Percentiles rank a stretch among this genome's conserved stretches.
Evolutionary conservation across 1,140 invertebrate species (phyloP).

Genomic region (Pseudomyrmex dendroicus): DNA sequence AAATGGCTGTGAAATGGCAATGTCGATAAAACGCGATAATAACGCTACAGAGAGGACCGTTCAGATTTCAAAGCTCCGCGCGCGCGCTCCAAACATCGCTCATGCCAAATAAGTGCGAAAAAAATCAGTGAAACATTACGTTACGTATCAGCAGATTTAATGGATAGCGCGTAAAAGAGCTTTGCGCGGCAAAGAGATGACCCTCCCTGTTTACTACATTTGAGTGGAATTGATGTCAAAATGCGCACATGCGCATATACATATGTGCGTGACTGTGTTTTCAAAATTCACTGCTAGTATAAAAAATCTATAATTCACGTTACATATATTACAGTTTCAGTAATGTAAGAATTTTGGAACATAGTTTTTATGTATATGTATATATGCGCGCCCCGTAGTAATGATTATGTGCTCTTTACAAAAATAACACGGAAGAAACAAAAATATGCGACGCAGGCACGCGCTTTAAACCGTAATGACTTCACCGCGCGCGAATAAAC

Average conservation of each 20-base stretch:
- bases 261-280: background rate
- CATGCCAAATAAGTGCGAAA: background rate
- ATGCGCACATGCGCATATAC: background rate
- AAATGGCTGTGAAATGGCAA: slow-evolving; percentile 9
- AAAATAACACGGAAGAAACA: slow-evolving; percentile 12
- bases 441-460: slow-evolving; percentile 14
- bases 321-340: too few species aligned
- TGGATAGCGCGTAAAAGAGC: background rate
- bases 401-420: slow-evolving; percentile 36
- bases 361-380: too few species aligned
- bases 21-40: slow-evolving; percentile 22
- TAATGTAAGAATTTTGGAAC: too few species aligned
- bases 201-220: background rate
- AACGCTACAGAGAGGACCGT: slow-evolving; percentile 5
- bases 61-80: background rate
- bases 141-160: slow-evolving; percentile 20
- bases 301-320: too few species aligned
- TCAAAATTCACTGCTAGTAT: too few species aligned
- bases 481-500: slow-evolving; percentile 16
- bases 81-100: background rate
- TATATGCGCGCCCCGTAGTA: slow-evolving; percentile 5
- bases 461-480: slow-evolving; percentile 51
- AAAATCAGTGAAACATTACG: slow-evolving; percentile 35
- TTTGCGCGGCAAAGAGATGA: background rate
- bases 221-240: background rate